phyloP scores from a whole-genome alignment of 2,888 invertebrate genomes.

The Charanyca ferruginea region DNA sequence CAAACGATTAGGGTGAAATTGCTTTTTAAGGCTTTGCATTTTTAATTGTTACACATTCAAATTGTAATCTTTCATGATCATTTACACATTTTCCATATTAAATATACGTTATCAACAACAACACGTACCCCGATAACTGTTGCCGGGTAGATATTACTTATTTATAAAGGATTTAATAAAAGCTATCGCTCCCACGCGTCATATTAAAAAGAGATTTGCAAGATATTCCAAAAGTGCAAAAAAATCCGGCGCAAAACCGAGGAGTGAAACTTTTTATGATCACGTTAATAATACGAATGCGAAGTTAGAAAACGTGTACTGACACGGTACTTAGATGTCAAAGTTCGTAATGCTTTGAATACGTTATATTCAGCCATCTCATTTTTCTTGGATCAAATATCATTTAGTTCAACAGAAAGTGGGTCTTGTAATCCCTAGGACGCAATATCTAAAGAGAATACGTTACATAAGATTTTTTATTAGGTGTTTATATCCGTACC shows the following conservation, averaged over 20 bases:
- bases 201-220: slow-evolving; percentile 49
- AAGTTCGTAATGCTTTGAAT: slow-evolving; percentile 18
- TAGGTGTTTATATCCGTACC: background rate
- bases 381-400: slow-evolving; percentile 6
- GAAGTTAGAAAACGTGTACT: slow-evolving; percentile 29
- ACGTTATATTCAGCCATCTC: background rate
- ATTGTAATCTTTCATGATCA: slow-evolving; percentile 7
- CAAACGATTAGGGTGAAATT: slow-evolving; percentile 27
- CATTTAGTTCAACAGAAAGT: slow-evolving; percentile 10
- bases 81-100: slow-evolving; percentile 17
- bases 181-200: slow-evolving; percentile 40
- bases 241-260: slow-evolving; percentile 6
- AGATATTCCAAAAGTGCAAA: slow-evolving; percentile 36
- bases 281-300: slow-evolving; percentile 27
- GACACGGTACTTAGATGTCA: slow-evolving; percentile 2
- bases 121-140: background rate
- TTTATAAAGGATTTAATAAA: slow-evolving; percentile 36
- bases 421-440: background rate
- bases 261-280: slow-evolving; percentile 44
- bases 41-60: slow-evolving; percentile 5
- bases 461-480: background rate
- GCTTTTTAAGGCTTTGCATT: slow-evolving; percentile 16
- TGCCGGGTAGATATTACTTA: slow-evolving; percentile 9
- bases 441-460: background rate
- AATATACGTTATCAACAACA: slow-evolving; percentile 2